Percentiles rank a stretch among this genome's conserved stretches.
Evolutionary conservation across 2,888 invertebrate species (phyloP).

Genomic region (Tetanocera ferruginea): DNA sequence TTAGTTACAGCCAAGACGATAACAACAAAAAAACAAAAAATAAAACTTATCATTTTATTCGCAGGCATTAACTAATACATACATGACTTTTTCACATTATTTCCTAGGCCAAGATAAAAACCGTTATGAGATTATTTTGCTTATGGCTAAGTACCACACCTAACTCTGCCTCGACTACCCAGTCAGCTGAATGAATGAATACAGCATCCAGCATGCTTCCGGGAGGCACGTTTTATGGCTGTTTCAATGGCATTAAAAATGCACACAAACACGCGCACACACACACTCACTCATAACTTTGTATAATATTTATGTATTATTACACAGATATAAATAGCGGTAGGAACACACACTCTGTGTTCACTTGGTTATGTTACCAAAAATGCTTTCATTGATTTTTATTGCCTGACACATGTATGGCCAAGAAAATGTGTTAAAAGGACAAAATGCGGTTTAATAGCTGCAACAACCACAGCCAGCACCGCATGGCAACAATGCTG

Average conservation of each 20-base stretch:
- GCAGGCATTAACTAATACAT: too few relatives aligned
- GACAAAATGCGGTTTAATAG: slow-evolving; percentile 25
- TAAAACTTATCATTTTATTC: too few relatives aligned
- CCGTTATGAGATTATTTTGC: too few relatives aligned
- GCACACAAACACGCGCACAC: too few relatives aligned
- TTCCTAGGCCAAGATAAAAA: too few relatives aligned
- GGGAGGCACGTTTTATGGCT: slow-evolving; percentile 17
- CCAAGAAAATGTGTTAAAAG: slow-evolving; percentile 14
- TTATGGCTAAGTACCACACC: too few relatives aligned
- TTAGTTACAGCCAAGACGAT: too few relatives aligned
- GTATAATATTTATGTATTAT: not conserved
- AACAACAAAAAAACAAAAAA: too few relatives aligned
- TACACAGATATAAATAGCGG: not conserved
- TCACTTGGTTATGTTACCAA: slow-evolving; percentile 3
- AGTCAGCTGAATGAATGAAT: too few relatives aligned
- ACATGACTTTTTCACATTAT: too few relatives aligned
- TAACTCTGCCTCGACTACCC: too few relatives aligned
- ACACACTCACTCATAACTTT: too few relatives aligned
- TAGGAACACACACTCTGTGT: not conserved
- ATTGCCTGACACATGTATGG: not conserved
- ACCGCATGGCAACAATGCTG: not conserved
- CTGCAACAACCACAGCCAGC: not conserved
- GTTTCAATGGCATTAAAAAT: not conserved
- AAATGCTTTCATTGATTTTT: slow-evolving; percentile 23
- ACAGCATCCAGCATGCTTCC: not conserved